These are phyloP conservation scores for Popillia japonica DNA, from an alignment of 1,140 invertebrate species.

Conservation along the genomic window DNA sequence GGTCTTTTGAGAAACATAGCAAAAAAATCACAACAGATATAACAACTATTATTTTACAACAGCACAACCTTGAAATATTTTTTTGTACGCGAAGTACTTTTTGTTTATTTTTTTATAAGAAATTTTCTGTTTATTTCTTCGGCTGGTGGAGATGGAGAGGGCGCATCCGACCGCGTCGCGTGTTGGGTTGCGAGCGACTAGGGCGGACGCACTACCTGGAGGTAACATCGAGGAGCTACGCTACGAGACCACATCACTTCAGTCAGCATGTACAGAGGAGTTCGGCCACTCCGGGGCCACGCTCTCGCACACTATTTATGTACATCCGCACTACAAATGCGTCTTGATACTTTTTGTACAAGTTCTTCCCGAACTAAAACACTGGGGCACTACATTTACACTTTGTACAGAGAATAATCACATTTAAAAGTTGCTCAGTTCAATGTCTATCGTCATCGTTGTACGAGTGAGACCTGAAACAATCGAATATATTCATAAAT, in stretches of 20 bases:
- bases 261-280: conserved; percentile 46
- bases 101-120: conserved; percentile 49
- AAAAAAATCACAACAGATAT: conserved; percentile 60
- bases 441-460: conserved; percentile 59
- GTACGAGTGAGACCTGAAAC: conserved; percentile 57
- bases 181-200: conserved; percentile 18
- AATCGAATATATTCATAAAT: conserved; percentile 42
- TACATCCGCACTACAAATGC: conserved; percentile 57
- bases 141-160: conserved; percentile 38
- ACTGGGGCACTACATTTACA: conserved; percentile 63
- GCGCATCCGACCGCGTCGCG: conserved; percentile 39
- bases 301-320: conserved; percentile 50
- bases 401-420: conserved; percentile 63
- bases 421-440: conserved; percentile 62
- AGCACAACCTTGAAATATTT: conserved; percentile 59
- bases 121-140: conserved; percentile 30
- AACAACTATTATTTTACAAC: conserved; percentile 59
- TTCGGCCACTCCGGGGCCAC: conserved; percentile 50
- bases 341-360: conserved; percentile 61
- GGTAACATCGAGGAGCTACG: conserved; percentile 59
- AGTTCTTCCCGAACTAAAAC: conserved; percentile 59
- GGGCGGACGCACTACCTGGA: conserved; percentile 42
- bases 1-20: conserved; percentile 53
- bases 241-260: conserved; percentile 59
- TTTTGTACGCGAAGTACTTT: conserved; percentile 54